Conservation (phyloP, 2,113 vertebrate genomes). For the Macquaria australasica region DNA sequence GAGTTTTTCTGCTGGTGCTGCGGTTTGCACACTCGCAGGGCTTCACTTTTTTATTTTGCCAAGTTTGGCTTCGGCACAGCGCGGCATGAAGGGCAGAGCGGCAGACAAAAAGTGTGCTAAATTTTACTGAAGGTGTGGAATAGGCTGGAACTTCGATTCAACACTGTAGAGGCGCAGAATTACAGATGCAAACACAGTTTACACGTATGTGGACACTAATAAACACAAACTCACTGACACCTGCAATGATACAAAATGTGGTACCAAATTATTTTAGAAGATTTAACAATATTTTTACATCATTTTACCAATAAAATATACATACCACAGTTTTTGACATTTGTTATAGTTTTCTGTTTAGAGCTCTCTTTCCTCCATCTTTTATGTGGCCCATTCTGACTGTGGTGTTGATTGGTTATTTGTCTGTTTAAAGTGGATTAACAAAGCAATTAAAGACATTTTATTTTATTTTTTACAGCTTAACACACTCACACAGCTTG, state of each 20-base stretch:
- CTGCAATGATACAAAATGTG: neutral
- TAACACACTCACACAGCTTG: neutral
- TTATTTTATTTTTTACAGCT: neutral
- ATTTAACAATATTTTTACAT: neutral
- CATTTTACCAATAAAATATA: neutral
- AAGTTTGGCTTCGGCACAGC: slow-evolving; percentile 69
- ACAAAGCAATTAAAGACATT: neutral
- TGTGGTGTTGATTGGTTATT: neutral
- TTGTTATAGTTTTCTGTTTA: neutral
- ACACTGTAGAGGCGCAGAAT: neutral
- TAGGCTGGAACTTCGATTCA: neutral
- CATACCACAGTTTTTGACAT: neutral
- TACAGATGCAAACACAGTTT: neutral
- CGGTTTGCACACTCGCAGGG: slow-evolving; percentile 76
- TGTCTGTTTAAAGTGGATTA: neutral
- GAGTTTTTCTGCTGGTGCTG: slow-evolving; percentile 83
- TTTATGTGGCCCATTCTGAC: neutral
- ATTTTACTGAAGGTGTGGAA: slow-evolving; percentile 40
- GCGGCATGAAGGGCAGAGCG: slow-evolving; percentile 74
- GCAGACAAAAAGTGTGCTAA: slow-evolving; percentile 51
- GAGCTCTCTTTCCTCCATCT: neutral
- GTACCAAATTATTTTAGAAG: neutral
- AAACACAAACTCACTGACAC: neutral
- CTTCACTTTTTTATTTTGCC: slow-evolving; percentile 76
- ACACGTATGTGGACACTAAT: neutral